Base-by-base conservation (phyloP, 2,797 vertebrate genomes). In the Brachymystax lenok region DNA sequence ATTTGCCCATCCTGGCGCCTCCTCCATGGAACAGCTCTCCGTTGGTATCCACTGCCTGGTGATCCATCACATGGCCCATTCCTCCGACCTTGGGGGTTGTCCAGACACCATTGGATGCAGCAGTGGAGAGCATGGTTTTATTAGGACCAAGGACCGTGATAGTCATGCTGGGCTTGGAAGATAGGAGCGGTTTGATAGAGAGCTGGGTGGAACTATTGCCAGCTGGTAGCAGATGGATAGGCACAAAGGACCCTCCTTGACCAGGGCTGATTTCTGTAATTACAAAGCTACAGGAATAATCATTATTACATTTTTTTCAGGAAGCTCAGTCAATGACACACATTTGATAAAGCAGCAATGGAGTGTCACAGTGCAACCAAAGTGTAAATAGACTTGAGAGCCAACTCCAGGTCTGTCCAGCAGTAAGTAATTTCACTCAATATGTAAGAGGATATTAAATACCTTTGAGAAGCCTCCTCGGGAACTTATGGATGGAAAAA, bases 101-200 rank as follows among this genome's bases (percentile, higher is more conserved):
- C 50, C 59, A n/a, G 17, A 59, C 51, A 33, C 27, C 12, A 21
- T 19, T 68, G 24, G 69, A 56, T 6, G 4, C 66, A 66, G 13
- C 84, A 84, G 75, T 86, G 74, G 59, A 89, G 59, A 73, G 56
- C 77, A 92, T 81, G 67, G 86, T 87, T 87, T 89, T 87, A 68
- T 85, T 87, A 0, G 87, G 84, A 1, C 51, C 79, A 5, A 79
- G 83, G 40, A 72, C 68, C 0, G 19, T n/a, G n/a, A 21, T 5
- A 33, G 71, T 52, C 71, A 28, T 56, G 5, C 68, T 33, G 21
- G 82, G 76, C 6, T 73, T 30, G 50, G 35, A 16, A 75, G 54
- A 14, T 28, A 28, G 7, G 33, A 90, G 86, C 13, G 73, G 19
- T 72, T 82, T 90, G 78, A 91, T 66, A 0, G 86, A 89, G 80